phyloP scores from a whole-genome alignment of 2,797 vertebrate genomes.

The Yasuhikotakia modesta region DNA sequence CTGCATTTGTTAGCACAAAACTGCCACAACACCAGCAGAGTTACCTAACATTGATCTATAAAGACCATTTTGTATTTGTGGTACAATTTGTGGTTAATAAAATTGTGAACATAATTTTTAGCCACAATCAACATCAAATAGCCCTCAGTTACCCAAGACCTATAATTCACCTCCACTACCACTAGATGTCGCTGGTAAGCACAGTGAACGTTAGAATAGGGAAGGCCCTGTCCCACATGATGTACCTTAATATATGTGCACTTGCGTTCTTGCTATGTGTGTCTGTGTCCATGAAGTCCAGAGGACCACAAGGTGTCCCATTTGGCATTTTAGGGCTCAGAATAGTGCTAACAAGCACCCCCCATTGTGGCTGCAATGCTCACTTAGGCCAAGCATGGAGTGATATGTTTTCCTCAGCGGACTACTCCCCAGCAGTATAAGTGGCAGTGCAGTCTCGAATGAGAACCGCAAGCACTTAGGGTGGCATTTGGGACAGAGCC shows the following conservation, averaged over 20 bases:
- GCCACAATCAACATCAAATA: not conserved
- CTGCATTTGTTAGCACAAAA: too few species aligned
- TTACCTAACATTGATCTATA: too few species aligned
- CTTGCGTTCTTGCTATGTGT: not conserved
- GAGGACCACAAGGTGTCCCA: not conserved
- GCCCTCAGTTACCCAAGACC: not conserved
- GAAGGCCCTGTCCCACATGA: not conserved
- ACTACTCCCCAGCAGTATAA: too few species aligned
- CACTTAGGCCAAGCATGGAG: not conserved
- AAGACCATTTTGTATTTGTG: too few species aligned
- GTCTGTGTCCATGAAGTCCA: not conserved
- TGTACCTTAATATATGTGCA: not conserved
- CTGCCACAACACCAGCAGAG: too few species aligned
- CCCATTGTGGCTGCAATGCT: not conserved
- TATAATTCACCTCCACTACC: conserved; percentile 6
- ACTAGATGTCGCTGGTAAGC: conserved; percentile 30
- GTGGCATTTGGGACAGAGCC: conserved; percentile 25
- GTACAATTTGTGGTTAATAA: not conserved
- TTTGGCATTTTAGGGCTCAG: not conserved
- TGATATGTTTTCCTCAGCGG: too few species aligned
- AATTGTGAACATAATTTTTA: not conserved
- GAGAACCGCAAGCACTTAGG: not conserved
- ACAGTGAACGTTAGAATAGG: conserved; percentile 17
- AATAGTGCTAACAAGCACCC: not conserved
- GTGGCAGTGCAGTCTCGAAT: not conserved